These are phyloP conservation scores for Agrilus mali DNA, from an alignment of 2,888 invertebrate species.

Conservation along the genomic window DNA sequence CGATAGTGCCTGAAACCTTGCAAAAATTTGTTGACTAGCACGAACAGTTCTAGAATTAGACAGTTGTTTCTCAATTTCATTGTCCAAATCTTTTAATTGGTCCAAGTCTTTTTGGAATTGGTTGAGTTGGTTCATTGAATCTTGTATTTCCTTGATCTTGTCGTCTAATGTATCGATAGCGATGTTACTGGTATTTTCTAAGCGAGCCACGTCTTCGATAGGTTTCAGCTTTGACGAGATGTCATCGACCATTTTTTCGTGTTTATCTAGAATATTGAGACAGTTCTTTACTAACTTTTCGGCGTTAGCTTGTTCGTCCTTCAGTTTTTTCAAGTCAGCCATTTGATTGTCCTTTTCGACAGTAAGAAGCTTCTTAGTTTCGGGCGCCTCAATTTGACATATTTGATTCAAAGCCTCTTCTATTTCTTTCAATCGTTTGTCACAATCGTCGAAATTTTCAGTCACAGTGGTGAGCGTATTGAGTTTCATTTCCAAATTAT, in stretches of 20 bases:
- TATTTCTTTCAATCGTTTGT: conserved; percentile 50
- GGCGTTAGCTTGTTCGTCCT: conserved; percentile 53
- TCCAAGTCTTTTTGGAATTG: conserved; percentile 53
- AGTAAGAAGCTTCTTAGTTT: conserved; percentile 52
- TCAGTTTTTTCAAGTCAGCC: conserved; percentile 57
- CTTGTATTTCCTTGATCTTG: conserved; percentile 54
- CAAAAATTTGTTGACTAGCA: conserved; percentile 63
- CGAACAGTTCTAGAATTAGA: conserved; percentile 76
- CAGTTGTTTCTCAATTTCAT: conserved; percentile 59
- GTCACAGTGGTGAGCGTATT: conserved; percentile 66
- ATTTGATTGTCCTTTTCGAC: conserved; percentile 57
- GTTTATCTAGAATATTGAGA: conserved; percentile 66
- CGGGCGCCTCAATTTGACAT: conserved; percentile 59
- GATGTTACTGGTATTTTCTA: conserved; percentile 59
- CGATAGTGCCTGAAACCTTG: conserved; percentile 59
- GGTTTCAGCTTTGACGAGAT: conserved; percentile 67
- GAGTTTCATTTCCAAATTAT: conserved; percentile 83
- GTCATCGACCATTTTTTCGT: conserved; percentile 63
- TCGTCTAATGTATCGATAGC: conserved; percentile 53
- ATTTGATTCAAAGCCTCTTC: conserved; percentile 59
- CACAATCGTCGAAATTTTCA: conserved; percentile 58
- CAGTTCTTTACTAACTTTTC: conserved; percentile 56
- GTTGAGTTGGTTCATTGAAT: conserved; percentile 49
- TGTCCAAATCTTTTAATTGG: conserved; percentile 53
- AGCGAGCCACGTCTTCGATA: conserved; percentile 60